Percentiles rank a stretch among this genome's conserved stretches.
phyloP scores from a whole-genome alignment of 1,140 invertebrate species.

The Zaprionus africanus region DNA sequence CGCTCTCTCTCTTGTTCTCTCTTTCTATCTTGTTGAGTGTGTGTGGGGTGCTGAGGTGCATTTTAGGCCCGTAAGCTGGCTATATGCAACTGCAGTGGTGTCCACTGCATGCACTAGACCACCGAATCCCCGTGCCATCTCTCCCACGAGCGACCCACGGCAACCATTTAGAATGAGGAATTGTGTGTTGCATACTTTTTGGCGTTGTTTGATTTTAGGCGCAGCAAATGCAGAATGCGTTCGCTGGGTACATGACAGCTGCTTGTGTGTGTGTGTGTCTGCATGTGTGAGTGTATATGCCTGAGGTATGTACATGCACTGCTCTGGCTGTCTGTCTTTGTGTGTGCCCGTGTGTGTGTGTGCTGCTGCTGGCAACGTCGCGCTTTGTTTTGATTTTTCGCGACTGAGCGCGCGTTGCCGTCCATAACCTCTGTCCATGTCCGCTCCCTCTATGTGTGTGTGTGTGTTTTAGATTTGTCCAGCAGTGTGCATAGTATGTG shows the following conservation, averaged over 20 bases:
- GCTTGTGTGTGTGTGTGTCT: slow-evolving; percentile 19
- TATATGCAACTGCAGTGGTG: slow-evolving; percentile 40
- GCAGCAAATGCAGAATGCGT: slow-evolving; percentile 73
- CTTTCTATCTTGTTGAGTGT: slow-evolving; percentile 2
- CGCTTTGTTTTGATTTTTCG: slow-evolving; percentile 83
- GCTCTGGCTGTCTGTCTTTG: slow-evolving; percentile 9
- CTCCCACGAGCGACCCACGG: background rate
- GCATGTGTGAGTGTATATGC: slow-evolving; percentile 31
- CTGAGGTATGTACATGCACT: slow-evolving; percentile 40
- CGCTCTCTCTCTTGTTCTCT: background rate
- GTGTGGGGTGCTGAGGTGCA: slow-evolving; percentile 42
- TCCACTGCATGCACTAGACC: background rate
- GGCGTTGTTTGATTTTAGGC: slow-evolving; percentile 79
- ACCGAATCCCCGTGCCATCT: background rate
- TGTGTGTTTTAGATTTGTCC: slow-evolving; percentile 73
- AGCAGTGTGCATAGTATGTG: slow-evolving; percentile 51
- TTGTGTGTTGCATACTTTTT: slow-evolving; percentile 73
- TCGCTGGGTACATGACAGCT: slow-evolving; percentile 58
- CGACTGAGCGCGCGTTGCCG: slow-evolving; percentile 77
- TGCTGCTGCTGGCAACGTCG: slow-evolving; percentile 55
- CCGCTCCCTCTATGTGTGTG: slow-evolving; percentile 15
- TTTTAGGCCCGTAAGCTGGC: slow-evolving; percentile 50
- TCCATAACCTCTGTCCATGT: slow-evolving; percentile 30
- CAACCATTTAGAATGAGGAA: slow-evolving; percentile 12
- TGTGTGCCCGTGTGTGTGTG: slow-evolving; percentile 22